Evolutionary conservation across 1,140 invertebrate species (phyloP).

Genomic region (Drosophila malerkotliana): DNA sequence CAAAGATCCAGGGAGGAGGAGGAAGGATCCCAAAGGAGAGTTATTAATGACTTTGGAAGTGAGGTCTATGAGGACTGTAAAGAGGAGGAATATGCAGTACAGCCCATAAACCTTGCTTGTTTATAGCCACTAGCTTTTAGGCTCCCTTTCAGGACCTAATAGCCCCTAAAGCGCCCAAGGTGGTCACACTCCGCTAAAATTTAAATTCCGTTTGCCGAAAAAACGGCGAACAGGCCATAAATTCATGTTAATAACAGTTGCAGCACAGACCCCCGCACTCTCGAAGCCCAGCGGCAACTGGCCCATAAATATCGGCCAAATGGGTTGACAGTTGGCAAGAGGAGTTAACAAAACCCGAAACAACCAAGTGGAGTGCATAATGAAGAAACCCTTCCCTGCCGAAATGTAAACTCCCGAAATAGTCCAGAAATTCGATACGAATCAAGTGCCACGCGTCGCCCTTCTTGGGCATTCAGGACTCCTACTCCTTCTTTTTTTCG

Average conservation of each 20-base stretch:
- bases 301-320: conserved; percentile 74
- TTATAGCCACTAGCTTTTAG: not conserved
- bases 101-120: not conserved
- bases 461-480: conserved; percentile 24
- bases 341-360: conserved; percentile 14
- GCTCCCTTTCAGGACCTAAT: conserved; percentile 16
- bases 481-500: conserved; percentile 23
- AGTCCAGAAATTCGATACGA: conserved; percentile 79
- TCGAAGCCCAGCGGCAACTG: conserved; percentile 57
- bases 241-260: conserved; percentile 78
- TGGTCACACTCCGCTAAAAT: conserved; percentile 45
- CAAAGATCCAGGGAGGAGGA: conserved; percentile 7
- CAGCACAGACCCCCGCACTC: conserved; percentile 20
- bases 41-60: not conserved
- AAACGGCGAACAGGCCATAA: conserved; percentile 57
- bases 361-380: not conserved
- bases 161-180: conserved; percentile 8
- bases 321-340: conserved; percentile 75
- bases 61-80: not conserved
- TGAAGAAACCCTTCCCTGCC: conserved; percentile 52
- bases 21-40: not conserved
- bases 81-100: not conserved
- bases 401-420: conserved; percentile 72
- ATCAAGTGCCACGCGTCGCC: conserved; percentile 80
- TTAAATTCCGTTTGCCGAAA: conserved; percentile 42